Conservation (phyloP, 1,140 invertebrate species). For the Lineus longissimus region DNA sequence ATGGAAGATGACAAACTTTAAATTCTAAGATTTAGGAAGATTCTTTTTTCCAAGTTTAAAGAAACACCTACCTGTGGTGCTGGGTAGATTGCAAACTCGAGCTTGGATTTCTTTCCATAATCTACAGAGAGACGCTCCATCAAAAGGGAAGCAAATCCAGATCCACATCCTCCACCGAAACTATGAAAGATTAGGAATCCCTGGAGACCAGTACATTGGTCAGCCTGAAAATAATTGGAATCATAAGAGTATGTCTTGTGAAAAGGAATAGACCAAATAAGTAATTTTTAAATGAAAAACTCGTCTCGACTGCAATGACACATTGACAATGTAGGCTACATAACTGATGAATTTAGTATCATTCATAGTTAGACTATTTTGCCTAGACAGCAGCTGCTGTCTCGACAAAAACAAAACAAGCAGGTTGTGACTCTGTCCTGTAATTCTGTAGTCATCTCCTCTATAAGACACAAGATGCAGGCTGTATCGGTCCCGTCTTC, state of each 20-base stretch:
- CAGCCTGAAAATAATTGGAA: conserved; percentile 55
- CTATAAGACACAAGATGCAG: neutral
- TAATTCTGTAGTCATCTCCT: neutral
- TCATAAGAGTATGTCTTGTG: neutral
- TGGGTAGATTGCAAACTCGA: conserved; percentile 55
- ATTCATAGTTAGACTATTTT: no score
- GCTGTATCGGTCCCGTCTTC: no score
- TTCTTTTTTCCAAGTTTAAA: no score
- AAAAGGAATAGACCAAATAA: neutral
- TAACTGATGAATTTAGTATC: no score
- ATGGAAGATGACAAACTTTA: no score
- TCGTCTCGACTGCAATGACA: neutral
- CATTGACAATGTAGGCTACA: neutral
- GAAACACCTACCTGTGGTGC: conserved; percentile 43
- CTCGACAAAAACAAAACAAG: no score
- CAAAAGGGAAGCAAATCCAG: conserved; percentile 79
- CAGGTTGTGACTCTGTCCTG: no score
- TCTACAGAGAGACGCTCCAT: conserved; percentile 87
- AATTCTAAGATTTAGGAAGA: no score
- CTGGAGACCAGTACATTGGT: conserved; percentile 75
- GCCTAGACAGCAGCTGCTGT: no score
- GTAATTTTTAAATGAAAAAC: neutral
- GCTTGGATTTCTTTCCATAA: conserved; percentile 84
- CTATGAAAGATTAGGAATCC: conserved; percentile 61
- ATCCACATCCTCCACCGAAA: conserved; percentile 68